phyloP scores from a whole-genome alignment of 2,888 invertebrate genomes.

The Epistrophella euchroma region DNA sequence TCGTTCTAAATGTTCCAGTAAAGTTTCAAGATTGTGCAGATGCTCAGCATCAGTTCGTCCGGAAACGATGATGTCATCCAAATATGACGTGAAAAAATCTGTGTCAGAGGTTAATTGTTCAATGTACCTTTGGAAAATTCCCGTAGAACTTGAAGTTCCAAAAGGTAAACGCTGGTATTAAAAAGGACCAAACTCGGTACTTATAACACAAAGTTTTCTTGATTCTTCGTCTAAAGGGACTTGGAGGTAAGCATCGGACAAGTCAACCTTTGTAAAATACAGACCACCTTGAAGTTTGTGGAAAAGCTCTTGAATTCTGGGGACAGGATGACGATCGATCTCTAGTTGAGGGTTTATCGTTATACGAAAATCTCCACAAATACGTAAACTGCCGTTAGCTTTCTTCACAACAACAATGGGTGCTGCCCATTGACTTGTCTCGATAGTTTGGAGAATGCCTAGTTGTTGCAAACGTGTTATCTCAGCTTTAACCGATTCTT shows the following conservation, averaged over 20 bases:
- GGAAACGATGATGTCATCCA: too few relatives aligned
- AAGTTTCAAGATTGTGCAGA: too few relatives aligned
- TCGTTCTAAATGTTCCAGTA: too few relatives aligned
- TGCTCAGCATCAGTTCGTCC: too few relatives aligned
- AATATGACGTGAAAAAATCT: too few relatives aligned
- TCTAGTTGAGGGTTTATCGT: slow-evolving; percentile 48
- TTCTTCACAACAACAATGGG: slow-evolving; percentile 79
- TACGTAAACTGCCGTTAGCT: slow-evolving; percentile 75
- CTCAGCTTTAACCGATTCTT: slow-evolving; percentile 23
- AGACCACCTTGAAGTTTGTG: slow-evolving; percentile 3
- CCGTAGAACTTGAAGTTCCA: slow-evolving; percentile 65
- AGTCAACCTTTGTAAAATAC: slow-evolving; percentile 19
- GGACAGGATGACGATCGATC: slow-evolving; percentile 36
- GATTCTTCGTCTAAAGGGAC: slow-evolving; percentile 51
- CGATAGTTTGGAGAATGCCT: too few relatives aligned
- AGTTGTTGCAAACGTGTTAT: too few relatives aligned
- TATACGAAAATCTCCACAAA: slow-evolving; percentile 57
- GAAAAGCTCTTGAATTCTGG: slow-evolving; percentile 18
- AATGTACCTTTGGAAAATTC: slow-evolving; percentile 61
- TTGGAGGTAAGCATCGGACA: slow-evolving; percentile 27
- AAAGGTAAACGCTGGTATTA: slow-evolving; percentile 69
- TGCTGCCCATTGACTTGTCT: slow-evolving; percentile 8
- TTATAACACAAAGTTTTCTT: slow-evolving; percentile 26
- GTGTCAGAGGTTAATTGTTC: slow-evolving; percentile 65
- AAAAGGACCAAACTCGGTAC: slow-evolving; percentile 50